Base-by-base conservation (phyloP, 2,888 invertebrate species). In the Mystacides longicornis region DNA sequence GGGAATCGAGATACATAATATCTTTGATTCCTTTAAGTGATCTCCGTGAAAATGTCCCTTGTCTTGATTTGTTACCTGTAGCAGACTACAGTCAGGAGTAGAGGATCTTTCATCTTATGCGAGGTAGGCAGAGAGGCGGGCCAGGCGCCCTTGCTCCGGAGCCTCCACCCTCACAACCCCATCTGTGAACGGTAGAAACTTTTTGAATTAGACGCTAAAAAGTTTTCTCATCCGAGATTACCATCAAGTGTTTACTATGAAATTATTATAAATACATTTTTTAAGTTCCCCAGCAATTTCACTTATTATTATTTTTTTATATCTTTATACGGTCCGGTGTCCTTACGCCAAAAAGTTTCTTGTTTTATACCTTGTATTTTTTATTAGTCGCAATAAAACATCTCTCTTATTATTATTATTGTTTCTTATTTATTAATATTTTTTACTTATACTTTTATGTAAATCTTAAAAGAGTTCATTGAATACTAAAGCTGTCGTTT, bases 161-260 rank as follows among this genome's bases (percentile, higher is more conserved):
- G 50, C 23, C 37, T 46, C 33, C 23, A 22, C 19, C 22, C 22
- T 33, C 19, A 21, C 45, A 20, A 45, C 52, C 52, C 43, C 55
- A 51, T 47, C 49, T 50, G 51, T 23, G 53, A n/a, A 48, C 53
- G 51, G 49, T 50, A 50, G 27, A 43, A 77, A 77, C 75, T 77
- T 77, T 77, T 75, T 76, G 77, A 77, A 77, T 77, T 77, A 77
- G 77, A 77, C 75, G 76, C 77, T 76, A 75, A 76, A 59, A 61
- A 77, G 76, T 77, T 77, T 77, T 77, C 77, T 77, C 77, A 77
- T 77, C 77, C 72, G 74, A 77, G 77, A 77, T 77, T 77, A 77
- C 76, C 75, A 76, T 75, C 71, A 76, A 77, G 77, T 77, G 77
- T 77, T 77, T 77, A 77, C 77, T 76, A 77, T 77, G 59, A 60